Evolutionary conservation across 2,113 vertebrate species (phyloP), one percentile per base, ranked within the genome.

Genomic region (Nycticorax nycticorax): DNA sequence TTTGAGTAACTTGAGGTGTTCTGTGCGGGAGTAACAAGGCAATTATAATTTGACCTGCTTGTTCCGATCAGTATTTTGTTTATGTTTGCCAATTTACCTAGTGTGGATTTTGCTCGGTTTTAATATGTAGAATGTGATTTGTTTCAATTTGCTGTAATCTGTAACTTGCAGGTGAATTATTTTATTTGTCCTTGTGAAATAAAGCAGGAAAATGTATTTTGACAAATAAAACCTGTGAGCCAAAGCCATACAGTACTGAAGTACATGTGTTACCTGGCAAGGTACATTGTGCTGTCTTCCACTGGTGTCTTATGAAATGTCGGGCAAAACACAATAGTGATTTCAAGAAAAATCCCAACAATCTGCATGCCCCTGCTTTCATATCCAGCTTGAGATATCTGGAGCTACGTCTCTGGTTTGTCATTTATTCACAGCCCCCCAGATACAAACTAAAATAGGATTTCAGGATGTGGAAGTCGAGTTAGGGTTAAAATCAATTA

Each of bases 401-500:
- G 59, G 28, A 82, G 6, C 15, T 48, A 2, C n/a, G 21, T 39
- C 52, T 73, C 64, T 23, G 13, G 15, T n/a, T 94, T 81, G 33
- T 67, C 2, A 1, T 23, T 4, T 28, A 19, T 47, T 84, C 4
- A 1, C 66, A 72, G 6, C 8, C 11, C 26, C 39, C 15, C 28
- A 41, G 62, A 57, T 14, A 56, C 9, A 68, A 76, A 37, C 10
- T 30, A 43, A 91, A 93, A 66, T 10, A 88, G 56, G 28, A 63
- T 82, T 94, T 87, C 47, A 82, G 79, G 66, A n/a, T 73, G 66
- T 72, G 56, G 57, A 89, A 81, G 56, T 24, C 5, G 32, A 74
- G 39, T 76, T 62, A 69, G 57, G 24, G 72, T 96, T 76, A 24
- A 88, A 96, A 89, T 79, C 87, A 73, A 2, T 88, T 50, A 79